Conservation (phyloP, 2,888 invertebrate genomes). For the Bhutanitis thaidina region DNA sequence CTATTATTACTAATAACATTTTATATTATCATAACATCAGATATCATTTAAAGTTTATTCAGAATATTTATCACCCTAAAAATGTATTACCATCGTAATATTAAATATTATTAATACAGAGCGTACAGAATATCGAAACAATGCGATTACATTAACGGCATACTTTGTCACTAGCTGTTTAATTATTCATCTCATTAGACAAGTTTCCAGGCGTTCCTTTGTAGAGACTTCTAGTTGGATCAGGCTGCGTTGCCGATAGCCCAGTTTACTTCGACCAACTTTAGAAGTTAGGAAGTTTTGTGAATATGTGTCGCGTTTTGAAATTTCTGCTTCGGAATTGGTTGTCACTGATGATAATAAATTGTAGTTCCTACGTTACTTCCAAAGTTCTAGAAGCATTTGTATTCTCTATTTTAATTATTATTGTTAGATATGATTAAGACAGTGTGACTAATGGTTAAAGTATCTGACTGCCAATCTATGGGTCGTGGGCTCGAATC, state of each 20-base stretch:
- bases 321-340: conserved; percentile 12
- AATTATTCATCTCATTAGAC: conserved; percentile 71
- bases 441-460: no score
- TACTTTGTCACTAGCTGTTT: conserved; percentile 42
- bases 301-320: conserved; percentile 44
- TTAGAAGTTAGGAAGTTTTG: conserved; percentile 41
- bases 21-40: no score
- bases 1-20: no score
- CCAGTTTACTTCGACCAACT: conserved; percentile 47
- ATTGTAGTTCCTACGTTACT: conserved; percentile 10
- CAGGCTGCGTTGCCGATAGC: conserved; percentile 55
- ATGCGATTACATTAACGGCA: conserved; percentile 4
- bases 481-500: no score
- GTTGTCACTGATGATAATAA: conserved; percentile 17
- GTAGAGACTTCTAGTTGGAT: conserved; percentile 44
- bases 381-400: not conserved
- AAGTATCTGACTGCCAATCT: no score
- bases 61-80: no score
- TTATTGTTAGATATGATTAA: not conserved
- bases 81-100: no score
- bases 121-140: not conserved
- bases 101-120: no score
- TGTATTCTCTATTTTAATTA: not conserved
- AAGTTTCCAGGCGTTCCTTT: conserved; percentile 60
- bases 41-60: no score